Evolutionary conservation across 1,140 invertebrate species (phyloP).

Genomic region (Diuraphis noxia): DNA sequence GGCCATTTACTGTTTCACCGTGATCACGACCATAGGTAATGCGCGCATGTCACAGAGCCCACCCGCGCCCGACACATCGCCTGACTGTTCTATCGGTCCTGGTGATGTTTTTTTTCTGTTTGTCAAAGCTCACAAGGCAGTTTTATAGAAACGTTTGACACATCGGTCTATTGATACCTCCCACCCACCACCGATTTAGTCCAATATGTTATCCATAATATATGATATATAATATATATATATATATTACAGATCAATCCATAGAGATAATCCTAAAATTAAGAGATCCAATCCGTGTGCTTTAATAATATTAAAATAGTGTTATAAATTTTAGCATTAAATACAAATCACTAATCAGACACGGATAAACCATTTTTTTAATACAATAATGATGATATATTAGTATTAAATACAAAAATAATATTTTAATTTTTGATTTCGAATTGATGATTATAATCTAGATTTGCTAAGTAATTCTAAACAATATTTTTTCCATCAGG

Average conservation of each 20-base stretch:
- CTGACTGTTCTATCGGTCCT: background rate
- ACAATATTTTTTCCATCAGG: background rate
- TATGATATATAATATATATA: too few relatives aligned
- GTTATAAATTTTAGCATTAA: background rate
- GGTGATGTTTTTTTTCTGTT: background rate
- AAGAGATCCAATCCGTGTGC: background rate
- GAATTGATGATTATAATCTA: background rate
- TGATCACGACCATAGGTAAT: slow-evolving; percentile 90
- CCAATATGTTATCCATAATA: too few relatives aligned
- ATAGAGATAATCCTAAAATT: background rate
- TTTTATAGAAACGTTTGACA: background rate
- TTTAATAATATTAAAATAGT: background rate
- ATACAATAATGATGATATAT: too few relatives aligned
- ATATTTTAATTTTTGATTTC: background rate
- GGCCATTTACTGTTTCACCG: slow-evolving; percentile 86
- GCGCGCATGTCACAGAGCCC: background rate
- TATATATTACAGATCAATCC: too few relatives aligned
- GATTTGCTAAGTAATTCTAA: background rate
- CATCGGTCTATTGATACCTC: background rate
- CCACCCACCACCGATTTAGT: background rate
- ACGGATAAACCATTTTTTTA: background rate
- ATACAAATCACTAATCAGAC: background rate
- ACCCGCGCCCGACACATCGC: too few relatives aligned
- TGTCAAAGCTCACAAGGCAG: background rate
- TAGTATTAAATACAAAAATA: background rate